Evolutionary conservation across 2,888 invertebrate genomes (phyloP), one percentile per base, ranked within the genome.

Genomic region (Euspilapteryx auroguttella): DNA sequence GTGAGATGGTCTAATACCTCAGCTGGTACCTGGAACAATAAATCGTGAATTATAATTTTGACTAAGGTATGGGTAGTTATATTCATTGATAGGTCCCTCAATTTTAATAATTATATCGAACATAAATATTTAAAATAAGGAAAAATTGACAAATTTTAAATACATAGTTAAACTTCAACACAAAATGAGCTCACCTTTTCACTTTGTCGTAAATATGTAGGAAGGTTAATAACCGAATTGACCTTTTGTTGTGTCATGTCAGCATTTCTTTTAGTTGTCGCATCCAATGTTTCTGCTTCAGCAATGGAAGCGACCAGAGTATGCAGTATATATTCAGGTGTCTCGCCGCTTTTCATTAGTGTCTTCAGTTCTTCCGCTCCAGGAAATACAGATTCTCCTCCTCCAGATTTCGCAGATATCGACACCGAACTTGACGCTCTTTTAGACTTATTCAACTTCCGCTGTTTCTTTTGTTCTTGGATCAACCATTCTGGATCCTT

Each of bases 401-500:
- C 79, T 4, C 78, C 77, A 13, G 78, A 73, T 28, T 37, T 42
- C 0, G 63, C 69, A 8, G 77, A 79, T 32, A 80, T 76, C 1
- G 82, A 81, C 17, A 66, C 58, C 5, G 64, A 73, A 39, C 76
- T 79, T 2, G 80, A 75, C 2, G 69, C 63, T 38, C 79, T 64
- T 38, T 77, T 73, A 2, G 78, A 57, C 45, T 82, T 78, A 41
- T 62, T 66, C 27, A 78, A 53, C 29, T 64, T 49, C 31, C 65
- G 58, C 37, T 64, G 77, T 55, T 81, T 82, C 44, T 79, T 80
- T 44, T 86, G 85, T 43, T 85, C 84, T 29, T 73, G 41, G 20
- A 80, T 77, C 53, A 83, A 78, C 92, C 93, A 93, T 42, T 91
- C 89, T 3, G 94, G 88, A 53, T 94, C 94, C 35, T 87, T 79